Conservation (phyloP, 1,140 invertebrate species). For the Homarus americanus region DNA sequence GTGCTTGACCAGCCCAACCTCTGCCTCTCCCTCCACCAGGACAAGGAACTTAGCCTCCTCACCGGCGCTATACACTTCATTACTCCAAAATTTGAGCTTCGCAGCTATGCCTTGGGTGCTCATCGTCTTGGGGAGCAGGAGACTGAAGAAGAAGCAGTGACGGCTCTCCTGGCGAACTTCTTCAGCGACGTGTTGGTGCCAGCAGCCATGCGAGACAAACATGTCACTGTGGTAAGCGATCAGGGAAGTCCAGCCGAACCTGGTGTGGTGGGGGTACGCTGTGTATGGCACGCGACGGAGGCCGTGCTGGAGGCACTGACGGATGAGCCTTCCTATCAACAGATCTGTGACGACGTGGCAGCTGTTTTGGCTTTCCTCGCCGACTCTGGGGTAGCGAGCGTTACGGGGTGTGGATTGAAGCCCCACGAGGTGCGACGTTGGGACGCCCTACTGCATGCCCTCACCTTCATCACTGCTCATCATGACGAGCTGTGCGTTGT, state of each 20-base stretch:
- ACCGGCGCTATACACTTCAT: slow-evolving; percentile 73
- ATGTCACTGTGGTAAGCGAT: slow-evolving; percentile 73
- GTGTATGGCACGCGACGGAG: slow-evolving; percentile 72
- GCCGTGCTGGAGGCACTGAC: slow-evolving; percentile 61
- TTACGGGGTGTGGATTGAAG: slow-evolving; percentile 61
- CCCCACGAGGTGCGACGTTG: slow-evolving; percentile 68
- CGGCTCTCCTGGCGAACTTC: slow-evolving; percentile 56
- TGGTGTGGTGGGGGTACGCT: slow-evolving; percentile 69
- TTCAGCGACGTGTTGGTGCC: slow-evolving; percentile 70
- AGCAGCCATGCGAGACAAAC: slow-evolving; percentile 66
- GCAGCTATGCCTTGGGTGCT: slow-evolving; percentile 64
- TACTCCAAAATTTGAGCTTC: slow-evolving; percentile 70
- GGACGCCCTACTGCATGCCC: slow-evolving; percentile 73
- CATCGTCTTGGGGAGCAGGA: slow-evolving; percentile 61
- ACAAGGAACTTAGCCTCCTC: slow-evolving; percentile 59
- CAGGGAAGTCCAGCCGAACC: slow-evolving; percentile 59
- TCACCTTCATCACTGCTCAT: slow-evolving; percentile 69
- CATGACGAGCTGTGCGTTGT: slow-evolving; percentile 71
- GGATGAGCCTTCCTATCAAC: slow-evolving; percentile 67
- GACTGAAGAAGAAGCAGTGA: slow-evolving; percentile 65
- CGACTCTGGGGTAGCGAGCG: slow-evolving; percentile 66
- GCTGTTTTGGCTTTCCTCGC: slow-evolving; percentile 66
- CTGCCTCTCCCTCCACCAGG: slow-evolving; percentile 72
- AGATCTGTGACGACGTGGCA: slow-evolving; percentile 71
- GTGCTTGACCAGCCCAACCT: slow-evolving; percentile 71